phyloP scores from a whole-genome alignment of 2,797 vertebrate species.

The Anisognathus igniventris region DNA sequence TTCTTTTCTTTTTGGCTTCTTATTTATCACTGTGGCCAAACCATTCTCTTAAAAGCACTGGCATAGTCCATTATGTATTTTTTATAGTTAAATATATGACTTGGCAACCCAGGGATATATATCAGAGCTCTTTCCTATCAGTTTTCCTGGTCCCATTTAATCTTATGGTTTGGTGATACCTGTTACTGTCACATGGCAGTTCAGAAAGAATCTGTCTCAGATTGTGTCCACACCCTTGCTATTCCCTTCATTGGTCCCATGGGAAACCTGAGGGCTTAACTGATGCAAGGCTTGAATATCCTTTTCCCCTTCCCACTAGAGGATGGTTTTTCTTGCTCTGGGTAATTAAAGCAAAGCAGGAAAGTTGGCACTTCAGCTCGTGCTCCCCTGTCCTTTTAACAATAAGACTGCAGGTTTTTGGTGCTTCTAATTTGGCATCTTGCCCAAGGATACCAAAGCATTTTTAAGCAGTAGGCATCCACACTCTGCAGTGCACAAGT shows the following conservation, averaged over 20 bases:
- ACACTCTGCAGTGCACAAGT: not conserved
- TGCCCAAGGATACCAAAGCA: not conserved
- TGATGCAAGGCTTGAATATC: not conserved
- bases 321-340: not conserved
- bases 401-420: not conserved
- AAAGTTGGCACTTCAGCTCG: not conserved
- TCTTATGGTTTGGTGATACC: not conserved
- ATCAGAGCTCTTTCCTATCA: not conserved
- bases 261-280: not conserved
- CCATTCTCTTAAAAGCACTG: constrained; percentile 31
- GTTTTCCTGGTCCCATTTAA: not conserved
- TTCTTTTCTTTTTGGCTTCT: not conserved
- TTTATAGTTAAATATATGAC: not conserved
- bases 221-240: not conserved
- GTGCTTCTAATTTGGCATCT: not conserved
- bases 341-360: not conserved
- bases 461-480: not conserved
- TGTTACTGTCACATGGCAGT: not conserved
- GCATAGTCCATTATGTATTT: not conserved
- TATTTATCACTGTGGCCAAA: not conserved
- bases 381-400: not conserved
- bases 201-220: not conserved
- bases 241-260: not conserved
- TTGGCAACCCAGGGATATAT: not conserved
- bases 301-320: not conserved